Conservation (phyloP, 2,797 vertebrate species). For the Anguilla anguilla region DNA sequence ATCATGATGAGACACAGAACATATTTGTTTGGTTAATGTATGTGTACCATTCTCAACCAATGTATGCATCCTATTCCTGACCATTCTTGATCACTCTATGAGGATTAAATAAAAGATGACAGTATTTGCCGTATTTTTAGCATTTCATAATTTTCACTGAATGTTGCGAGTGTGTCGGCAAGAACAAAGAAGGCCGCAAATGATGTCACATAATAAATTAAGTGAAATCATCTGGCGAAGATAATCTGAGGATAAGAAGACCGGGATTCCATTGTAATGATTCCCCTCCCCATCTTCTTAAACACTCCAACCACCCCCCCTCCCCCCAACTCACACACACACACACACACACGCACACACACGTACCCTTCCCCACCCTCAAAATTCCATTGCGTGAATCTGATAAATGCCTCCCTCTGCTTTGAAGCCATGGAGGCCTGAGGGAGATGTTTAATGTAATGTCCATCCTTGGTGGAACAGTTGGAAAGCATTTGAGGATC, state of each 20-base stretch:
- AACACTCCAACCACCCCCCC: not conserved
- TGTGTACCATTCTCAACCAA: not conserved
- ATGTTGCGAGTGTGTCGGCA: conserved; percentile 15
- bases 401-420: conserved; percentile 3
- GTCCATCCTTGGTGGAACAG: not conserved
- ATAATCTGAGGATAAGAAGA: not conserved
- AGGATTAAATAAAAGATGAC: conserved; percentile 41
- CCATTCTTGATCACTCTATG: conserved; percentile 35
- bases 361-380: not conserved
- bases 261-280: not conserved
- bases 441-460: not conserved
- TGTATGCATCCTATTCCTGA: conserved; percentile 17
- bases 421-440: not conserved
- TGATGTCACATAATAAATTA: conserved; percentile 2
- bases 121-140: conserved; percentile 35
- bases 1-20: conserved; percentile 17
- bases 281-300: not conserved
- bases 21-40: conserved; percentile 15
- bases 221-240: not conserved
- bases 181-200: not conserved
- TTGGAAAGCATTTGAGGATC: not conserved
- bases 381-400: not conserved
- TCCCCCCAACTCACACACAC: not conserved
- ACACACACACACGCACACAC: not conserved
- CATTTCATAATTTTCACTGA: conserved; percentile 27